A percentile compares a stretch with the other conserved stretches of the same genome.
These are phyloP conservation scores for Leontopithecus rosalia DNA, from an alignment of 2,797 vertebrate species.

Conservation along the genomic window DNA sequence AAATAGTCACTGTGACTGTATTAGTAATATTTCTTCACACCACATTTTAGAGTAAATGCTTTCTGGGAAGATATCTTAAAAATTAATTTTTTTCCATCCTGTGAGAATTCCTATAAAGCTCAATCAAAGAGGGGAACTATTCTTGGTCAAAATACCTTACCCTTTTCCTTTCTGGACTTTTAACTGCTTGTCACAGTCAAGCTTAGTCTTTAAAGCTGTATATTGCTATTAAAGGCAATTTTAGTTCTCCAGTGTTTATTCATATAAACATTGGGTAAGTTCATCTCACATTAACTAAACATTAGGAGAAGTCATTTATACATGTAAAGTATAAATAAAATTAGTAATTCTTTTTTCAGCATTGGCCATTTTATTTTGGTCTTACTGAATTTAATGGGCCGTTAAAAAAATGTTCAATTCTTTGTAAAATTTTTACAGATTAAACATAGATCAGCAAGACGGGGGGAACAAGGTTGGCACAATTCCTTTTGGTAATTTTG, in stretches of 20 bases:
- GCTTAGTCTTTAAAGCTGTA: neutral
- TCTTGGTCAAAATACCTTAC: neutral
- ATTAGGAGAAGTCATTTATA: neutral
- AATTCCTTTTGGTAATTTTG: neutral
- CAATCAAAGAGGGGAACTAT: neutral
- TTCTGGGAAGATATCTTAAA: conserved; percentile 29
- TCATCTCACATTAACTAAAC: neutral
- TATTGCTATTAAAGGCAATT: neutral
- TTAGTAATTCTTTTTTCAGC: neutral
- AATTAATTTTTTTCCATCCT: conserved; percentile 25
- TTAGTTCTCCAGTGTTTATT: neutral
- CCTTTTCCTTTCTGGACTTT: neutral
- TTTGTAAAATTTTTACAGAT: neutral
- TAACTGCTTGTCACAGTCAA: neutral
- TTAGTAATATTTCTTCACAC: conserved; percentile 7
- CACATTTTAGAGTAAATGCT: neutral
- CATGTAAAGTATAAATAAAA: neutral
- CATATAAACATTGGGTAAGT: neutral
- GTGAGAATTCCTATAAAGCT: conserved; percentile 47
- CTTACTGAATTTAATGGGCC: neutral
- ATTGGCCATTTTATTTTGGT: neutral
- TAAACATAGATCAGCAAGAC: neutral
- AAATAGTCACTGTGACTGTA: conserved; percentile 25
- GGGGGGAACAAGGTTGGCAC: rapidly evolving
- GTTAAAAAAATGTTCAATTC: neutral